A percentile compares a stretch with the other conserved stretches of the same genome.
These are phyloP conservation scores for Panurus biarmicus DNA, from an alignment of 2,113 vertebrate genomes.

Conservation along the genomic window DNA sequence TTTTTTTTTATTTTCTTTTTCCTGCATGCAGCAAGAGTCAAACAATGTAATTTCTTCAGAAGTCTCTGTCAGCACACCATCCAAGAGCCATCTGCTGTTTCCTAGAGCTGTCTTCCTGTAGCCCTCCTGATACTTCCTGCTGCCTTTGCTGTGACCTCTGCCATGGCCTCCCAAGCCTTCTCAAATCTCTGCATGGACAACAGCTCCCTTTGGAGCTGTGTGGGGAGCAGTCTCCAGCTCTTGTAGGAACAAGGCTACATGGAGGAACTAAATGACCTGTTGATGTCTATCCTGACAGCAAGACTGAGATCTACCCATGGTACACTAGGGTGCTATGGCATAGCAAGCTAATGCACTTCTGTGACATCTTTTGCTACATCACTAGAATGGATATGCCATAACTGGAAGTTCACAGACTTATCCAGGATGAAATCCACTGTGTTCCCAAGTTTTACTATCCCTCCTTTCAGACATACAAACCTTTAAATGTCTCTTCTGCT, in stretches of 20 bases:
- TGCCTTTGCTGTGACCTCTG: neutral
- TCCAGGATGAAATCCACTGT: neutral
- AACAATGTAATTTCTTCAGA: neutral
- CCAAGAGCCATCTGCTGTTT: neutral
- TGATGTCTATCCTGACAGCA: neutral
- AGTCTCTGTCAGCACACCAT: neutral
- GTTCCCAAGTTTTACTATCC: neutral
- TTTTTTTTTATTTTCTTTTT: too few relatives aligned
- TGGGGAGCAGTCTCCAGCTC: neutral
- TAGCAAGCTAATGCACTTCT: neutral
- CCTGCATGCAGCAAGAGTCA: neutral
- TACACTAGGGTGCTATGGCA: neutral
- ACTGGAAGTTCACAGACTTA: neutral
- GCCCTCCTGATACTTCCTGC: neutral
- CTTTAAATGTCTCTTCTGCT: neutral
- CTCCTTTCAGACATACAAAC: neutral
- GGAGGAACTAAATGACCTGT: neutral
- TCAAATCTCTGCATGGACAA: neutral
- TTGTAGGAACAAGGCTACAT: neutral
- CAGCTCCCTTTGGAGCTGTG: neutral
- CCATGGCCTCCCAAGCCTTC: neutral
- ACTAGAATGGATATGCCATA: neutral
- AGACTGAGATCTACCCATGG: neutral
- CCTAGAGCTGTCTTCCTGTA: neutral
- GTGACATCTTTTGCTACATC: neutral